Conservation (phyloP, 2,797 vertebrate species). For the Mus spretus region DNA sequence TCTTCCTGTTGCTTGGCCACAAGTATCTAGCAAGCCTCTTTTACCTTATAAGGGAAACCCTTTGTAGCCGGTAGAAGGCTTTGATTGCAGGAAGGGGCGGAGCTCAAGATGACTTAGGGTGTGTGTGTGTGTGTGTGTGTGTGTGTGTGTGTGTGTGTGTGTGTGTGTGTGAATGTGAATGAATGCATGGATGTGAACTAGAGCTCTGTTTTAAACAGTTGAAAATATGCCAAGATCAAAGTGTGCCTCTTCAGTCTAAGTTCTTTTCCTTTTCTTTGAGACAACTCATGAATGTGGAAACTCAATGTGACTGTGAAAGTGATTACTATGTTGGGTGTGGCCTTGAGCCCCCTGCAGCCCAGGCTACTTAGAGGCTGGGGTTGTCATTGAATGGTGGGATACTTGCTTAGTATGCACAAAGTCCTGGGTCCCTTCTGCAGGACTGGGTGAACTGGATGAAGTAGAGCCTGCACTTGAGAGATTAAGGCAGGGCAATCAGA, state of each 20-base stretch:
- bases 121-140: neutral
- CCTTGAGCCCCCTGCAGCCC: neutral
- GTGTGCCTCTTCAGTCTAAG: neutral
- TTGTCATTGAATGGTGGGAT: neutral
- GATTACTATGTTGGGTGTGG: neutral
- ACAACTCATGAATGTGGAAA: neutral
- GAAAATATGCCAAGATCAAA: slow-evolving; percentile 30
- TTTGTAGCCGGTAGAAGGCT: slow-evolving; percentile 88
- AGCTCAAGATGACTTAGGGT: slow-evolving; percentile 88
- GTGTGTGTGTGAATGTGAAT: too few relatives aligned
- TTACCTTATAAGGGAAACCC: slow-evolving; percentile 95
- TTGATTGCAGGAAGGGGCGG: slow-evolving; percentile 90
- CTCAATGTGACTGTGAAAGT: neutral
- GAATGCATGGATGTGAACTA: neutral
- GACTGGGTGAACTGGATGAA: neutral
- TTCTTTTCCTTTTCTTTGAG: neutral
- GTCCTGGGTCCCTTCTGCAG: neutral
- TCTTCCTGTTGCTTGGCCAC: slow-evolving; percentile 91
- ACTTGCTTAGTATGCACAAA: neutral
- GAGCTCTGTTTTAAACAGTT: neutral
- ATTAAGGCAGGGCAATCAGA: neutral
- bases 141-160: neutral
- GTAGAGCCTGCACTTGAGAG: neutral
- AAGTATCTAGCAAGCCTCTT: slow-evolving; percentile 90
- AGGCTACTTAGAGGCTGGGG: neutral